Evolutionary conservation across 1,140 invertebrate species (phyloP), one percentile per base, ranked within the genome.

Genomic region (Hypothenemus hampei): DNA sequence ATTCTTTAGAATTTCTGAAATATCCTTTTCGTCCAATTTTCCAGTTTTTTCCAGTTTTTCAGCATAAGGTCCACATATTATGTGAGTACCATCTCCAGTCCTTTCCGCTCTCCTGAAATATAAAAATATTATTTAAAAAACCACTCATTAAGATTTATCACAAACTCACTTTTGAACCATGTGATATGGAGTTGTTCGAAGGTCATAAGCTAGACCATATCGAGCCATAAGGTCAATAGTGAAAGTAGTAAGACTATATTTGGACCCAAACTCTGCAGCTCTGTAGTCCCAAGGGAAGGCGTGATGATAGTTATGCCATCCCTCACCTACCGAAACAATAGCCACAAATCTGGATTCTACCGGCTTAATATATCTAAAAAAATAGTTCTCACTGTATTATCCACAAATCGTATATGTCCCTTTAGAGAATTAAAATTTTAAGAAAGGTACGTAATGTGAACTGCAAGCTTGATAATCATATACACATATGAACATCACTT

Each of bases 291-390:
- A 82, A 0, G 86, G 86, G 69, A 89, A 87, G 0, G 78, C 78
- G 66, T 88, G 86, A 67, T 89, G 87, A 70, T 86, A 89, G 69
- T 88, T 88, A 68, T 89, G 85, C 75, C 83, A 85, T 11, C 84
- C 84, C 75, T 74, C 86, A 61, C 73, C 83, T 59, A 73, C 79
- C 67, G 69, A 75, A 26, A 76, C 72, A 1, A 70, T 69, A 0
- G 78, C 71, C 48, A 86, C 84, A 0, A 76, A 74, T 16, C 75
- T 68, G 59, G 81, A 82, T 64, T 85, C 81, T 1, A 76, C 75
- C 8, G 82, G 77, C 41, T 75, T 74, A 60, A 84, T 82, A 43
- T 70, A 69, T 65, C 80, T 81, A 69, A 13, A 58, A 37, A 43
- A 21, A 43, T 21, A n/a, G n/a, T n/a, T n/a, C n/a, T 13, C 26